phyloP scores from a whole-genome alignment of 2,888 invertebrate species.

The Scaptomyza flava region DNA sequence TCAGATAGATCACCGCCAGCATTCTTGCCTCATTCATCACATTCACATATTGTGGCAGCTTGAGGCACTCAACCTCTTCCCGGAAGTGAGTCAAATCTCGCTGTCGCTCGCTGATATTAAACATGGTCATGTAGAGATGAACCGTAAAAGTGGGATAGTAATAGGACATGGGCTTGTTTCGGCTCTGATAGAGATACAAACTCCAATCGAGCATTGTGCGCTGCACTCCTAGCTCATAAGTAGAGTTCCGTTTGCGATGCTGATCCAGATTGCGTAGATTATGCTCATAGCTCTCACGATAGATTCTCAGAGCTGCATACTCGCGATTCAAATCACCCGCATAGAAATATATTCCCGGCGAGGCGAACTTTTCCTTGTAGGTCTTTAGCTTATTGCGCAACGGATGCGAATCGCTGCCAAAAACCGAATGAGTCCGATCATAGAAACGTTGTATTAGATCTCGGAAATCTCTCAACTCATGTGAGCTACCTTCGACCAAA shows the following conservation, averaged over 20 bases:
- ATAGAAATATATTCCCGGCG: constrained; percentile 75
- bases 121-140: constrained; percentile 82
- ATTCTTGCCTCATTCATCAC: constrained; percentile 80
- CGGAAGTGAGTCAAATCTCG: constrained; percentile 71
- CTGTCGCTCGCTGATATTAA: constrained; percentile 76
- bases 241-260: constrained; percentile 74
- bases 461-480: constrained; percentile 74
- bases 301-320: constrained; percentile 73
- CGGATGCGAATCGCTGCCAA: constrained; percentile 58
- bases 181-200: constrained; percentile 81
- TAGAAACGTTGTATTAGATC: constrained; percentile 70
- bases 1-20: constrained; percentile 80
- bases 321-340: constrained; percentile 73
- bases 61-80: constrained; percentile 78
- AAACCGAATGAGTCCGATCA: constrained; percentile 49
- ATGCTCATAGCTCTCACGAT: constrained; percentile 80
- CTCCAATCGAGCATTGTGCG: constrained; percentile 82
- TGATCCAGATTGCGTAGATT: constrained; percentile 77
- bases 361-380: constrained; percentile 71
- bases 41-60: constrained; percentile 79
- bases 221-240: constrained; percentile 72
- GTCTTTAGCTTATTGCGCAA: constrained; percentile 61
- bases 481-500: constrained; percentile 55
- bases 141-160: constrained; percentile 81
- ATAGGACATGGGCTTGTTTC: constrained; percentile 82